These are phyloP conservation scores for Myopa tessellatipennis DNA, from an alignment of 2,888 invertebrate species.

Conservation along the genomic window DNA sequence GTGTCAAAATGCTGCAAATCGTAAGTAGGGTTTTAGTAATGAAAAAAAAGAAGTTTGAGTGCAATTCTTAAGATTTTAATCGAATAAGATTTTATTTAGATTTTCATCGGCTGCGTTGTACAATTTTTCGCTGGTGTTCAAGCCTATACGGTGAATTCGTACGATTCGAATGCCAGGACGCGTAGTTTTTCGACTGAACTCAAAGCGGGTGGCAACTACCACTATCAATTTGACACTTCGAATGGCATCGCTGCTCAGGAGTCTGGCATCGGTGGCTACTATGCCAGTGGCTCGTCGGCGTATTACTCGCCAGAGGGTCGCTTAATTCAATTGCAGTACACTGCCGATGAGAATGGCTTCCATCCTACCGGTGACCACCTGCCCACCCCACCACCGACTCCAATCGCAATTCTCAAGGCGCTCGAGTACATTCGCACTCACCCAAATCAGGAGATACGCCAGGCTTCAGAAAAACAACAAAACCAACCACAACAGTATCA, in stretches of 20 bases:
- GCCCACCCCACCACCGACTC: conserved; percentile 67
- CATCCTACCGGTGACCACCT: conserved; percentile 68
- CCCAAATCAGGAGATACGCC: conserved; percentile 60
- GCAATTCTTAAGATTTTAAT: no score
- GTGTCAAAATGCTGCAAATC: conserved; percentile 1
- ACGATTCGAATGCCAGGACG: conserved; percentile 59
- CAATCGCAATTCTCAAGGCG: conserved; percentile 59
- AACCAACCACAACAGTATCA: no score
- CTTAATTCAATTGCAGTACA: conserved; percentile 67
- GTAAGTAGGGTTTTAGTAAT: not conserved
- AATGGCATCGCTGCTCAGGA: conserved; percentile 74
- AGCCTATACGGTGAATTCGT: conserved; percentile 58
- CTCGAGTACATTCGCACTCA: conserved; percentile 64
- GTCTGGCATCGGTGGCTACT: conserved; percentile 70
- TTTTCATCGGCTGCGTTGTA: conserved; percentile 50
- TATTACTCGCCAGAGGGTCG: conserved; percentile 72
- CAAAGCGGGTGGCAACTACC: conserved; percentile 68
- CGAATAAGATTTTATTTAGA: not conserved
- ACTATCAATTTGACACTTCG: conserved; percentile 70
- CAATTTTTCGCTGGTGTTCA: conserved; percentile 50
- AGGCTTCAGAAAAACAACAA: conserved; percentile 15
- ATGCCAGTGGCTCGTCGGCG: conserved; percentile 70
- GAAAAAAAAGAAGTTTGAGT: no score
- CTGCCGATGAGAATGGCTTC: conserved; percentile 73
- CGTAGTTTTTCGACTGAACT: conserved; percentile 66